phyloP scores from a whole-genome alignment of 2,888 invertebrate genomes.

The Julus scandinavius region DNA sequence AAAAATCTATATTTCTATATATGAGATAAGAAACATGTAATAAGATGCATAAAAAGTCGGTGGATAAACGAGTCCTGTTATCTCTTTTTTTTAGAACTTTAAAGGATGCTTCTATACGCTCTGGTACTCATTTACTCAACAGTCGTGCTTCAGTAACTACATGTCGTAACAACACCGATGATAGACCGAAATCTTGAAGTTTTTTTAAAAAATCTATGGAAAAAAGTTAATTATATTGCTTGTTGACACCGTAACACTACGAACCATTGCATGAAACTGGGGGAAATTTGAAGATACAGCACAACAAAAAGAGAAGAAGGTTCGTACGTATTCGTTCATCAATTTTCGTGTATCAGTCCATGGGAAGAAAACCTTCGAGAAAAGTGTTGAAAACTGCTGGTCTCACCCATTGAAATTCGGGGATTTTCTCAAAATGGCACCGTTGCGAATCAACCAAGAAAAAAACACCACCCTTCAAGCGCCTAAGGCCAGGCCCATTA shows the following conservation, averaged over 20 bases:
- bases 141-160: background rate
- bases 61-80: constrained; percentile 19
- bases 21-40: constrained; percentile 9
- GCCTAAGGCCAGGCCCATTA: constrained; percentile 20
- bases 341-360: background rate
- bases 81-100: background rate
- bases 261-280: background rate
- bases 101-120: constrained; percentile 19
- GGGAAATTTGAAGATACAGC: background rate
- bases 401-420: background rate
- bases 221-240: background rate
- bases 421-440: constrained; percentile 1
- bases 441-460: constrained; percentile 24
- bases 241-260: background rate
- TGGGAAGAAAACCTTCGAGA: background rate
- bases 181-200: background rate
- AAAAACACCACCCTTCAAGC: constrained; percentile 2
- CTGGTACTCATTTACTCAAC: background rate
- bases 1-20: constrained; percentile 1
- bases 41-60: constrained; percentile 31
- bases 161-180: background rate
- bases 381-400: background rate
- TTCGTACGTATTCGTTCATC: background rate
- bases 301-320: constrained; percentile 8
- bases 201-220: too few relatives aligned